Conservation (phyloP, 2,797 vertebrate genomes). For the Epinephelus malabaricus region DNA sequence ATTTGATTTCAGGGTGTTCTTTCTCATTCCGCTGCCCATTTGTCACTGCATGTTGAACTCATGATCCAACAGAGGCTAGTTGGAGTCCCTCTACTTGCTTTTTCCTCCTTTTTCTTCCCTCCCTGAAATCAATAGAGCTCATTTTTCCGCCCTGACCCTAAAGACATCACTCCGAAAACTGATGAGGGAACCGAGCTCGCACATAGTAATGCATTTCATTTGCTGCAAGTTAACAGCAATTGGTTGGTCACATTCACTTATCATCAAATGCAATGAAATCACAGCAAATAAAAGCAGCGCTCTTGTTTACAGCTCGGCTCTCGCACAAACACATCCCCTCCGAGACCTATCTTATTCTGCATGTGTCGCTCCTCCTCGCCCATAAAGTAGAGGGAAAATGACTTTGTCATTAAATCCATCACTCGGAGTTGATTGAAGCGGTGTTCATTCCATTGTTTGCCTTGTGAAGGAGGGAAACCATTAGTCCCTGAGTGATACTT, state of each 20-base stretch:
- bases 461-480: conserved; percentile 74
- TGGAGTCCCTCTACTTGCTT: conserved; percentile 64
- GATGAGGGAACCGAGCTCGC: conserved; percentile 52
- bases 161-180: conserved; percentile 61
- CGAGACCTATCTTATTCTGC: conserved; percentile 64
- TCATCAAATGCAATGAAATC: conserved; percentile 68
- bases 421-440: conserved; percentile 77
- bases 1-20: conserved; percentile 78
- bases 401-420: conserved; percentile 85
- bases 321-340: conserved; percentile 46
- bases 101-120: conserved; percentile 34
- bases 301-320: conserved; percentile 71
- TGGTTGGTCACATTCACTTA: conserved; percentile 73
- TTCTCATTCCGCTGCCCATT: conserved; percentile 71
- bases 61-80: conserved; percentile 73
- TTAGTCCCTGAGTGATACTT: conserved; percentile 79
- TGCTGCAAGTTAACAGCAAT: conserved; percentile 69
- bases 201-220: conserved; percentile 75
- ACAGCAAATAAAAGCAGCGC: conserved; percentile 56
- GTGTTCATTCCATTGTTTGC: conserved; percentile 81
- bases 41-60: conserved; percentile 76
- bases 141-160: conserved; percentile 61
- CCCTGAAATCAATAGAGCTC: conserved; percentile 76
- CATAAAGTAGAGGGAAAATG: conserved; percentile 74
- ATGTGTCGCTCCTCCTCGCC: conserved; percentile 61